phyloP scores from a whole-genome alignment of 2,888 invertebrate species.

The Rambutsinella grinnellia region DNA sequence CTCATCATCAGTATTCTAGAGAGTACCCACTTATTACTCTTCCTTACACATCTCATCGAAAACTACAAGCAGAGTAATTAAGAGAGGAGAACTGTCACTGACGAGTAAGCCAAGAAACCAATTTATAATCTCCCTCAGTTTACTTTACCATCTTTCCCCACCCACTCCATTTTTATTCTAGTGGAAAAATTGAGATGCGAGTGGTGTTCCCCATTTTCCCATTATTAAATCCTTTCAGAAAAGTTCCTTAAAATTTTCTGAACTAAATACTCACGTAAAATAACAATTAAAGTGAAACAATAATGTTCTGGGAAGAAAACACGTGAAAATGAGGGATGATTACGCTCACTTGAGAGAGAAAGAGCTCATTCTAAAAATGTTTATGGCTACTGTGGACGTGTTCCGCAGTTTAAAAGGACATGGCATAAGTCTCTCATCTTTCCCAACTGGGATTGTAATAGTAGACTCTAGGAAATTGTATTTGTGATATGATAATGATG shows the following conservation, averaged over 20 bases:
- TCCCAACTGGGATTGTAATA: background rate
- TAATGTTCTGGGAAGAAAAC: background rate
- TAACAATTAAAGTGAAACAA: conserved; percentile 16
- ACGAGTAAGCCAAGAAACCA: background rate
- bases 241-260: background rate
- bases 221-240: background rate
- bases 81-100: conserved; percentile 38
- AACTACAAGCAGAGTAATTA: conserved; percentile 42
- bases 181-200: conserved; percentile 11
- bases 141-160: background rate
- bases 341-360: background rate
- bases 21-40: background rate
- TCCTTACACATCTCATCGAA: background rate
- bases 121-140: conserved; percentile 1
- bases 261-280: conserved; percentile 10
- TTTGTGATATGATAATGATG: background rate
- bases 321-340: conserved; percentile 5
- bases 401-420: conserved; percentile 22
- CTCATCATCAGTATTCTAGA: background rate
- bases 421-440: conserved; percentile 5
- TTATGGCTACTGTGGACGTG: conserved; percentile 37
- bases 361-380: background rate
- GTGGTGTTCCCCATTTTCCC: background rate
- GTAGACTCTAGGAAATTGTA: conserved; percentile 11
- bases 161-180: background rate